phyloP scores from a whole-genome alignment of 2,113 vertebrate species.

The Malurus alboscapulatus region DNA sequence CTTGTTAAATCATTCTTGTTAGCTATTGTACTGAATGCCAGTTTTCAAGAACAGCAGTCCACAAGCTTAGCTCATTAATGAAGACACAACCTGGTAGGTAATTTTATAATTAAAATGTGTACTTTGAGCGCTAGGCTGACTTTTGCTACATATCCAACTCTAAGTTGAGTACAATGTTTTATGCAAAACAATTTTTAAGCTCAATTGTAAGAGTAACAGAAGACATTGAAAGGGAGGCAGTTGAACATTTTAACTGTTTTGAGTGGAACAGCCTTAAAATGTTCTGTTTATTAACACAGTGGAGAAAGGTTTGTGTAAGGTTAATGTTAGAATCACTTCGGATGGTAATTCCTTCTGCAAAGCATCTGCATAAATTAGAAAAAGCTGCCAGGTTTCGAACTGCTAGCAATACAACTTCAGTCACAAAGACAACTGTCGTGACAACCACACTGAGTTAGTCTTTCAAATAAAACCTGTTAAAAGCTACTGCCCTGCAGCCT shows the following conservation, averaged over 20 bases:
- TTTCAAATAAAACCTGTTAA: constrained; percentile 80
- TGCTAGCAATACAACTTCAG: constrained; percentile 73
- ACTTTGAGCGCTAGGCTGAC: background rate
- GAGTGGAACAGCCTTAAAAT: constrained; percentile 30
- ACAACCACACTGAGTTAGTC: constrained; percentile 76
- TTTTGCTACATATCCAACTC: constrained; percentile 3
- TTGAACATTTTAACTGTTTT: constrained; percentile 38
- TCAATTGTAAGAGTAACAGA: background rate
- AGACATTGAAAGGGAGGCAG: constrained; percentile 9
- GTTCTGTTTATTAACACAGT: constrained; percentile 59
- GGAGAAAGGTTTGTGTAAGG: constrained; percentile 51
- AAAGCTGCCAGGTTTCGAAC: constrained; percentile 73
- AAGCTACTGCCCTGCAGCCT: constrained; percentile 75
- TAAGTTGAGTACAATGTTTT: background rate
- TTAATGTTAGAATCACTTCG: constrained; percentile 55
- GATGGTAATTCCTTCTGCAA: constrained; percentile 57
- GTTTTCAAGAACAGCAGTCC: background rate
- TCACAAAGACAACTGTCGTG: constrained; percentile 77
- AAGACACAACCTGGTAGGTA: constrained; percentile 26
- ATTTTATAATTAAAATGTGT: constrained; percentile 2
- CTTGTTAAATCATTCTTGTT: constrained; percentile 10
- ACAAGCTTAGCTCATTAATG: constrained; percentile 5
- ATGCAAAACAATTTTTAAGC: background rate
- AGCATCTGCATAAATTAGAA: constrained; percentile 65
- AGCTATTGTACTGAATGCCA: background rate